Percentiles rank a stretch among this genome's conserved stretches.
Evolutionary conservation across 2,797 vertebrate genomes (phyloP).

Genomic region (Pteropus rufus): DNA sequence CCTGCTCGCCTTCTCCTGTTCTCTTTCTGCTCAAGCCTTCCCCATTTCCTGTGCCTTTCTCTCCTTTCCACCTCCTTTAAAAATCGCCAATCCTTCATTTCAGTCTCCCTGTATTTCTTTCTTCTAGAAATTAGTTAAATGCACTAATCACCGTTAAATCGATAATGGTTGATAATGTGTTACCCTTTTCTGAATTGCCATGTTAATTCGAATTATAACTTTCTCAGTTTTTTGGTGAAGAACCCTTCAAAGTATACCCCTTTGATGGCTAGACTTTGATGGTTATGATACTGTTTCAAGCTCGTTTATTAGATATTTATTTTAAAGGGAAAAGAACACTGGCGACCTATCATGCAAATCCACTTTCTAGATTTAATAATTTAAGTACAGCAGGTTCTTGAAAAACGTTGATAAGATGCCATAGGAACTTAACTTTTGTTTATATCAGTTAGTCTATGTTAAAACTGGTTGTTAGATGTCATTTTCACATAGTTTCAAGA

Average conservation of each 20-base stretch:
- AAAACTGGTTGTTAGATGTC: background rate
- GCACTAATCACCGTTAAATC: background rate
- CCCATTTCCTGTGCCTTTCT: background rate
- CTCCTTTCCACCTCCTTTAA: background rate
- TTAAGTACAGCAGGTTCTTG: background rate
- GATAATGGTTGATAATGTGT: background rate
- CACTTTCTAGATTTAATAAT: conserved; percentile 2
- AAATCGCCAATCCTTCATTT: background rate
- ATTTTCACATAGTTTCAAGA: background rate
- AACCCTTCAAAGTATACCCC: background rate
- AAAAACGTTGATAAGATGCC: background rate
- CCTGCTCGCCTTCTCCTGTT: background rate
- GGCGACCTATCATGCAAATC: background rate
- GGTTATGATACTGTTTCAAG: background rate
- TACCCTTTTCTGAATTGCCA: background rate
- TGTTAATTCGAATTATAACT: background rate
- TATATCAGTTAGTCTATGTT: background rate
- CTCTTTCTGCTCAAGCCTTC: background rate
- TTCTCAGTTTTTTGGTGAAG: background rate
- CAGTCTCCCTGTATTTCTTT: background rate
- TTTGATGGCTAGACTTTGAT: background rate
- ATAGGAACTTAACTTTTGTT: background rate
- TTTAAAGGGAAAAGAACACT: background rate
- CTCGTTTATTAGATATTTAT: background rate
- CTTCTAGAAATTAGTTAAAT: background rate